A percentile compares a stretch with the other conserved stretches of the same genome.
Conservation (phyloP, 2,888 invertebrate genomes). For the Drosophila koepferae region DNA sequence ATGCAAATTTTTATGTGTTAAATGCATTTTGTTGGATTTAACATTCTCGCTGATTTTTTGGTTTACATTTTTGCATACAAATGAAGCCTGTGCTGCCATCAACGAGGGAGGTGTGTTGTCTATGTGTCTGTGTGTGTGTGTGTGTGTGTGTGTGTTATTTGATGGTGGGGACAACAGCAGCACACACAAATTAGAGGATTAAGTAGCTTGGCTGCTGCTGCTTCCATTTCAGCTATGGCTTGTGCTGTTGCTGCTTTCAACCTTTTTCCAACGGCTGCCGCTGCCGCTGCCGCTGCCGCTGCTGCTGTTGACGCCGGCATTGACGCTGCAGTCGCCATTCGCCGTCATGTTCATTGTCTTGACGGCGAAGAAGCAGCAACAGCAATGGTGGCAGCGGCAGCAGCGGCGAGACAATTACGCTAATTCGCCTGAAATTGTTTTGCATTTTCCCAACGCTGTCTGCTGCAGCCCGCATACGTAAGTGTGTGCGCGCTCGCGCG, state of each 20-base stretch:
- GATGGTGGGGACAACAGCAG: constrained; percentile 30
- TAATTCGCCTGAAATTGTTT: constrained; percentile 81
- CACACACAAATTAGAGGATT: constrained; percentile 80
- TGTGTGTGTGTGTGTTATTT: constrained; percentile 15
- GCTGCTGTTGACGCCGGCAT: constrained; percentile 42
- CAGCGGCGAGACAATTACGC: constrained; percentile 78
- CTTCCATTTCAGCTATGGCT: constrained; percentile 14
- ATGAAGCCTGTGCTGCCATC: constrained; percentile 62
- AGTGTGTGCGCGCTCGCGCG: constrained; percentile 5
- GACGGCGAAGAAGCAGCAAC: constrained; percentile 28
- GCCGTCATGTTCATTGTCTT: constrained; percentile 66
- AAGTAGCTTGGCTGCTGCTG: constrained; percentile 68
- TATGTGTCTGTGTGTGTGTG: constrained; percentile 14
- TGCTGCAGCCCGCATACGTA: constrained; percentile 49
- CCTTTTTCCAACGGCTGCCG: constrained; percentile 27
- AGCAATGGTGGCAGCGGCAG: constrained; percentile 27
- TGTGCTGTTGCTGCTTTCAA: constrained; percentile 34
- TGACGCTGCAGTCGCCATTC: constrained; percentile 51
- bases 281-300: constrained; percentile 4
- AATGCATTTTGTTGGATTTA: constrained; percentile 84
- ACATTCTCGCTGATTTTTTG: constrained; percentile 81
- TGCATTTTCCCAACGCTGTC: constrained; percentile 65
- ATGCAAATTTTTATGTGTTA: constrained; percentile 84
- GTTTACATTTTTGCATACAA: constrained; percentile 81
- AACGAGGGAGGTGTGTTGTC: constrained; percentile 15